Base-by-base conservation (phyloP, 2,797 vertebrate genomes). In the Ispidina picta region DNA sequence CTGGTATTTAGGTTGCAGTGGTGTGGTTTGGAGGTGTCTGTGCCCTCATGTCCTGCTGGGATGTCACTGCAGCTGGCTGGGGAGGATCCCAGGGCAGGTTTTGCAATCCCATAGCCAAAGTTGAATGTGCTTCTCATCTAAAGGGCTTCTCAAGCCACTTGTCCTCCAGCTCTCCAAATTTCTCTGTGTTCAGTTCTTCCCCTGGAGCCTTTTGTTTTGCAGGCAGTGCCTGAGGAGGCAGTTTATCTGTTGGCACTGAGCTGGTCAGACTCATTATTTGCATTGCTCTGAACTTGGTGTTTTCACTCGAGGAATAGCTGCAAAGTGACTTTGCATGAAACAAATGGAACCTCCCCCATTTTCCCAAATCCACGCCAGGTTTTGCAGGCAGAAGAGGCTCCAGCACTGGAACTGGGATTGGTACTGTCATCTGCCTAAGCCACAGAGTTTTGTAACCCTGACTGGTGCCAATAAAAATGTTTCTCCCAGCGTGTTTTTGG, bases 391-490 rank as follows among this genome's bases (percentile, higher is more conserved):
- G 80, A 89, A 72, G 58, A 54, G 60, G 9, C 37, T 86, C 55
- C 71, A 69, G 74, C 43, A 14, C 58, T 93, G 44, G 75, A 89
- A 59, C 58, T 14, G 2, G 77, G 88, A 74, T 91, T 25, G 3
- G 46, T 83, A 51, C 88, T 89, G 91, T 95, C 94, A 55, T 94
- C 83, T 84, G 89, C 80, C 46, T 91, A 74, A 95, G 89, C 92
- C 85, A 73, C 88, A 91, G 79, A 82, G 58, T 91, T 96, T 92
- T 94, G 69, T 80, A 95, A 95, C 55, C 26, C 69, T 83, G 59
- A 87, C 59, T 83, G 0, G 1, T 93, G 92, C 91, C 95, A 91
- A 87, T 93, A 95, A 91, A 92, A 94, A 91, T 56, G 78, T 86
- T 93, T 90, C 48, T 12, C 78, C 77, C 66, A 83, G 55, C 2